Conservation (phyloP, 1,140 invertebrate species). For the Brachionus calyciflorus region DNA sequence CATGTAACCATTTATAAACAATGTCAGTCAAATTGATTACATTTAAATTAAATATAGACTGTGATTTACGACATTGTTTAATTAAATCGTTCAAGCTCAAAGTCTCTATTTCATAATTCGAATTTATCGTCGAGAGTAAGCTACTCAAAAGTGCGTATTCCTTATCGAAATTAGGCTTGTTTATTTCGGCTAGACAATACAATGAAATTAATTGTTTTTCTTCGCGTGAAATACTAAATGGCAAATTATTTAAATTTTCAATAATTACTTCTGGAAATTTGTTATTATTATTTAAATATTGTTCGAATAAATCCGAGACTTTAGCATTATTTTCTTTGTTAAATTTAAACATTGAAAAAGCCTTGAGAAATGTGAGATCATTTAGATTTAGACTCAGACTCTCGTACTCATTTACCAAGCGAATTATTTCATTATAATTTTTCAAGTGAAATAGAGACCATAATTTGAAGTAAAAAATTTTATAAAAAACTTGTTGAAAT, state of each 20-base stretch:
- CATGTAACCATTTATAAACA: constrained; percentile 10
- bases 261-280: neutral
- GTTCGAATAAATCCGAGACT: neutral
- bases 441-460: constrained; percentile 31
- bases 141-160: constrained; percentile 4
- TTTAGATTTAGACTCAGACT: neutral
- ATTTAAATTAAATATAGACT: neutral
- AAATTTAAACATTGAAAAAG: constrained; percentile 3
- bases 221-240: neutral
- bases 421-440: neutral
- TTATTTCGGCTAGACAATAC: constrained; percentile 5
- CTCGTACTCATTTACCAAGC: neutral
- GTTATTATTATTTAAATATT: neutral
- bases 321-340: neutral
- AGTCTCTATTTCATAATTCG: neutral
- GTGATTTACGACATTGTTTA: neutral
- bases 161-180: neutral
- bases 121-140: neutral
- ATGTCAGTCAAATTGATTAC: constrained; percentile 3
- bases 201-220: constrained; percentile 12
- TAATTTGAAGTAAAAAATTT: constrained; percentile 14
- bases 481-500: neutral
- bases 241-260: neutral
- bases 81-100: constrained; percentile 1
- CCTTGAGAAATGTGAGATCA: neutral